A percentile compares a stretch with the other conserved stretches of the same genome.
Conservation (phyloP, 1,140 invertebrate species). For the Globodera rostochiensis region DNA sequence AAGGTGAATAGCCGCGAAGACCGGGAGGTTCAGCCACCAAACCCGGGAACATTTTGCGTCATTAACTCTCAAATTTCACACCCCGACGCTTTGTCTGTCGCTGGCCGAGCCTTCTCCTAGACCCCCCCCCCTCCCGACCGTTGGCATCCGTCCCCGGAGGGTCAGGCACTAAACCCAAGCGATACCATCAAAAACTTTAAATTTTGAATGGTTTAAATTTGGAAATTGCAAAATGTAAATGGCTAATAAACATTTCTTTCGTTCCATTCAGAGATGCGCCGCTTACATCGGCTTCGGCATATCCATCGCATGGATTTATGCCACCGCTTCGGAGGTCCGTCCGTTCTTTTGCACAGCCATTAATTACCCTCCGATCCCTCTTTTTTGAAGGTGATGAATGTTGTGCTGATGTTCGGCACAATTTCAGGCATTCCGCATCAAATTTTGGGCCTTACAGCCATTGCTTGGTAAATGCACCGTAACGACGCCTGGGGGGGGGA, state of each 20-base stretch:
- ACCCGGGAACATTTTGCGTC: too few relatives aligned
- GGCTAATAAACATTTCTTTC: too few relatives aligned
- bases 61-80: too few relatives aligned
- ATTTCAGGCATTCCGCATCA: slow-evolving; percentile 62
- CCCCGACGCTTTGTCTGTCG: too few relatives aligned
- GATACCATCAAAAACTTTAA: neutral
- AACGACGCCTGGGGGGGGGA: neutral
- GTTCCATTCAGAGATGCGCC: slow-evolving; percentile 44
- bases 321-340: slow-evolving; percentile 73
- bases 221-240: too few relatives aligned
- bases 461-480: slow-evolving; percentile 70
- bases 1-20: slow-evolving; percentile 34
- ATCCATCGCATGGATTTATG: slow-evolving; percentile 74
- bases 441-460: slow-evolving; percentile 75
- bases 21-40: too few relatives aligned
- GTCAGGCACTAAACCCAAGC: too few relatives aligned
- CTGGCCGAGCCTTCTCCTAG: too few relatives aligned
- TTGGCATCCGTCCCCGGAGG: too few relatives aligned
- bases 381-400: slow-evolving; percentile 57
- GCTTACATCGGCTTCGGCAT: slow-evolving; percentile 73
- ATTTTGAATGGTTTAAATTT: slow-evolving; percentile 1
- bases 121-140: too few relatives aligned
- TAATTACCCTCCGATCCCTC: neutral
- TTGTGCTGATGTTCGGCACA: slow-evolving; percentile 68
- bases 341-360: neutral